A percentile compares a stretch with the other conserved stretches of the same genome.
Evolutionary conservation across 1,140 invertebrate species (phyloP).

Genomic region (Drosophila prosaltans): DNA sequence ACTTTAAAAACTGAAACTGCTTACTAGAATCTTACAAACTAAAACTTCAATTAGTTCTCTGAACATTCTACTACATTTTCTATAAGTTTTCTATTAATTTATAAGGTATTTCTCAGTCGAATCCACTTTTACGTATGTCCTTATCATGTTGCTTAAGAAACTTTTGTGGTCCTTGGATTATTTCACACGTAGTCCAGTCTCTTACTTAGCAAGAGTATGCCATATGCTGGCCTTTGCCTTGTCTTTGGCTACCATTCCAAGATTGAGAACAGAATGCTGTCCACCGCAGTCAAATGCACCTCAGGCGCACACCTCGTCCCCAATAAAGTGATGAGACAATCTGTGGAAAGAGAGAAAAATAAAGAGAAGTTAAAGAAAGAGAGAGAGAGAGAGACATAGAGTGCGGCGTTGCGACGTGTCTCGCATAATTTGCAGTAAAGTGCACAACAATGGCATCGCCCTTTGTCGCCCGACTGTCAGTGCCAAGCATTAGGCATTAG

Average conservation of each 20-base stretch:
- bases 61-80: too few species aligned
- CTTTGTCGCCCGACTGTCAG: slow-evolving; percentile 41
- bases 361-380: background rate
- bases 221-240: slow-evolving; percentile 19
- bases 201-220: slow-evolving; percentile 16
- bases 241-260: background rate
- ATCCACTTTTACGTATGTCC: background rate
- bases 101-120: background rate
- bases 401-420: slow-evolving; percentile 55
- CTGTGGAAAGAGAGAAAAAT: background rate
- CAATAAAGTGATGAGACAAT: slow-evolving; percentile 14
- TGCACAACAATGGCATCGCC: slow-evolving; percentile 71
- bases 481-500: slow-evolving; percentile 46
- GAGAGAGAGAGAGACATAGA: background rate
- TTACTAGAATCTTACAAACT: too few species aligned
- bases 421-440: slow-evolving; percentile 76
- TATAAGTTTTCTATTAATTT: too few species aligned
- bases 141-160: slow-evolving; percentile 44
- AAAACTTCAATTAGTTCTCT: too few species aligned
- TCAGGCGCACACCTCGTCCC: slow-evolving; percentile 64
- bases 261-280: slow-evolving; percentile 3
- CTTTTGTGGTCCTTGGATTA: slow-evolving; percentile 60
- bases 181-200: slow-evolving; percentile 60
- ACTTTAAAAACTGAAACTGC: too few species aligned
- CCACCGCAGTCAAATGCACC: slow-evolving; percentile 41